These are phyloP conservation scores for Apodemia zela DNA, from an alignment of 2,888 invertebrate species.

Conservation along the genomic window DNA sequence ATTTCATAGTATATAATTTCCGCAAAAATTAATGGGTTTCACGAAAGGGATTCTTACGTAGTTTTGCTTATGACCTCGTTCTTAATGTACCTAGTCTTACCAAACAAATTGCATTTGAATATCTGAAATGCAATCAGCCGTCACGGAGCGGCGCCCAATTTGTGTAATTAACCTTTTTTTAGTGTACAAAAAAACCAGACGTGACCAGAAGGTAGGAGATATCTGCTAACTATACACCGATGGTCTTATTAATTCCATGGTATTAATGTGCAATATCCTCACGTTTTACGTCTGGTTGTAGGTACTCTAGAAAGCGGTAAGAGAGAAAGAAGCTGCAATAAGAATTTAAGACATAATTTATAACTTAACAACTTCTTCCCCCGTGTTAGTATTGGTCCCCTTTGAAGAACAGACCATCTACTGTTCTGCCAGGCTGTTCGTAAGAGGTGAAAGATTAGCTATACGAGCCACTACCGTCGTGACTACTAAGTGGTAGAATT, in stretches of 20 bases:
- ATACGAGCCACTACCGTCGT: too few relatives aligned
- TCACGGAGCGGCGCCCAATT: not conserved
- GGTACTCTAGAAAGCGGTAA: not conserved
- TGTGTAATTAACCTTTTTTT: not conserved
- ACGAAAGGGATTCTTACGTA: not conserved
- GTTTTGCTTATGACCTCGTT: not conserved
- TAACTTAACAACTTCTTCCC: too few relatives aligned
- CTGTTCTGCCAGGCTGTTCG: too few relatives aligned
- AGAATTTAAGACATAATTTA: not conserved
- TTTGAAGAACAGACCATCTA: too few relatives aligned
- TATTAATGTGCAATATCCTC: too few relatives aligned
- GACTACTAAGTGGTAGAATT: too few relatives aligned
- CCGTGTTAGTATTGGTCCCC: too few relatives aligned
- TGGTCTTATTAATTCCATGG: not conserved
- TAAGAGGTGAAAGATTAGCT: too few relatives aligned
- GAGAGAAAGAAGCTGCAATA: not conserved
- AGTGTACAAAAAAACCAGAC: not conserved
- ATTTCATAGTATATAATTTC: too few relatives aligned
- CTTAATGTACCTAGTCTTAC: constrained; percentile 1
- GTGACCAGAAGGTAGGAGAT: not conserved
- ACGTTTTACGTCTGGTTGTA: too few relatives aligned
- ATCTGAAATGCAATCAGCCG: not conserved
- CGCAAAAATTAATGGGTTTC: not conserved
- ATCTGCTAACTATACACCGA: not conserved
- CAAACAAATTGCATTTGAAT: constrained; percentile 2